These are phyloP conservation scores for Thymallus thymallus DNA, from an alignment of 2,113 vertebrate species.

Conservation along the genomic window DNA sequence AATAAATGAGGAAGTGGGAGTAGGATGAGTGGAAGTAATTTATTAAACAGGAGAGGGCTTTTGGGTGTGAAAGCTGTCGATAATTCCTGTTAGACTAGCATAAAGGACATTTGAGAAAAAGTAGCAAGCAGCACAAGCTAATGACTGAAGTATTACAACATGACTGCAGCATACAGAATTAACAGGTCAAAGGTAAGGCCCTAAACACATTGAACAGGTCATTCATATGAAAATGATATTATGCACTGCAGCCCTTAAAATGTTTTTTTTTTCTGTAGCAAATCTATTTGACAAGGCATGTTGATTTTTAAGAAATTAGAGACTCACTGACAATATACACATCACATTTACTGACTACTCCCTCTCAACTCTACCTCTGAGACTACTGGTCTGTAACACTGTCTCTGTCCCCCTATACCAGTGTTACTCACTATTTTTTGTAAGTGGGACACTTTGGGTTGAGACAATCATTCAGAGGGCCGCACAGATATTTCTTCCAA, in stretches of 20 bases:
- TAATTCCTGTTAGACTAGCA: neutral
- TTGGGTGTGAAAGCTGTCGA: neutral
- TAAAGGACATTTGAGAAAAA: neutral
- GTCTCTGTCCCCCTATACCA: constrained; percentile 37
- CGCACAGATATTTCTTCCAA: too few species aligned
- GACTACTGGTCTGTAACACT: constrained; percentile 33
- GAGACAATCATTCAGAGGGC: too few species aligned
- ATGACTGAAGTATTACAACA: neutral
- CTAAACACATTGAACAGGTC: neutral
- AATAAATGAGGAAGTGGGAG: neutral
- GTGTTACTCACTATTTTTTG: too few species aligned
- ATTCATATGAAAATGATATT: neutral
- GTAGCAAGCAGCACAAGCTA: neutral
- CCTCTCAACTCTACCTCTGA: constrained; percentile 14
- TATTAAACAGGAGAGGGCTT: neutral
- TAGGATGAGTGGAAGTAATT: neutral
- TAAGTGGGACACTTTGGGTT: too few species aligned
- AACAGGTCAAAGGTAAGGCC: neutral
- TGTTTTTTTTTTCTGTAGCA: neutral
- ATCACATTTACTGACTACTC: neutral
- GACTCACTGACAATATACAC: neutral
- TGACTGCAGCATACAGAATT: neutral
- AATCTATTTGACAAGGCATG: neutral
- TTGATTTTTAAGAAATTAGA: neutral
- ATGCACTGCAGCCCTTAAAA: neutral